Evolutionary conservation across 2,797 vertebrate genomes (phyloP).

Genomic region (Tarsius wallacei): DNA sequence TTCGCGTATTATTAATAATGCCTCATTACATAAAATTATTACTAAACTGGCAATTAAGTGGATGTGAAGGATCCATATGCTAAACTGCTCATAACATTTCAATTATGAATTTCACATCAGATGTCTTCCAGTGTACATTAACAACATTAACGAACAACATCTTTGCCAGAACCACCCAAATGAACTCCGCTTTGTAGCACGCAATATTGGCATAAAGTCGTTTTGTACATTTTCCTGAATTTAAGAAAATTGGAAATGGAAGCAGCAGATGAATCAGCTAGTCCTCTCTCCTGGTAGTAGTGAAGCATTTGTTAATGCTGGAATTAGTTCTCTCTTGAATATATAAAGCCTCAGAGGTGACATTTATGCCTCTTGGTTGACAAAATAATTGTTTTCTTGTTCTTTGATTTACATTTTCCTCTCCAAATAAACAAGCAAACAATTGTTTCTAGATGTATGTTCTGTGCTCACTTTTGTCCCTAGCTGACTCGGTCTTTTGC

Average conservation of each 20-base stretch:
- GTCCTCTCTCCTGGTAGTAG: not conserved
- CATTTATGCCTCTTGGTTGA: constrained; percentile 15
- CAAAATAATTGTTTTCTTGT: not conserved
- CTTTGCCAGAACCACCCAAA: constrained; percentile 88
- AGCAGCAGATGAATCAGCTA: constrained; percentile 21
- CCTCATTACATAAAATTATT: constrained; percentile 93
- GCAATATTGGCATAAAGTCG: constrained; percentile 71
- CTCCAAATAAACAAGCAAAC: not conserved
- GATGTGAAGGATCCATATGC: constrained; percentile 93
- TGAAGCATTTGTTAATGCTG: not conserved
- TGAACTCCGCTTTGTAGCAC: constrained; percentile 73
- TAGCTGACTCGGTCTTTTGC: not conserved
- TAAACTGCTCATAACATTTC: constrained; percentile 92
- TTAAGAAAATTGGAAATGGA: constrained; percentile 73
- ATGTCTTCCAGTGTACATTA: constrained; percentile 89
- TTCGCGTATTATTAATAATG: constrained; percentile 93
- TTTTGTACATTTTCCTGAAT: constrained; percentile 80
- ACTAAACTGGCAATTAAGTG: constrained; percentile 93
- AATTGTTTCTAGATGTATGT: not conserved
- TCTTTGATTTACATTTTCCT: constrained; percentile 23
- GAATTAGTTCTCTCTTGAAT: constrained; percentile 27
- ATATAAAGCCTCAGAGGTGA: not conserved
- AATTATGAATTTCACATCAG: constrained; percentile 91
- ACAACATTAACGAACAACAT: constrained; percentile 87
- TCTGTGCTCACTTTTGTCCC: not conserved